Conservation (phyloP, 2,113 vertebrate genomes). For the Oxyura jamaicensis region DNA sequence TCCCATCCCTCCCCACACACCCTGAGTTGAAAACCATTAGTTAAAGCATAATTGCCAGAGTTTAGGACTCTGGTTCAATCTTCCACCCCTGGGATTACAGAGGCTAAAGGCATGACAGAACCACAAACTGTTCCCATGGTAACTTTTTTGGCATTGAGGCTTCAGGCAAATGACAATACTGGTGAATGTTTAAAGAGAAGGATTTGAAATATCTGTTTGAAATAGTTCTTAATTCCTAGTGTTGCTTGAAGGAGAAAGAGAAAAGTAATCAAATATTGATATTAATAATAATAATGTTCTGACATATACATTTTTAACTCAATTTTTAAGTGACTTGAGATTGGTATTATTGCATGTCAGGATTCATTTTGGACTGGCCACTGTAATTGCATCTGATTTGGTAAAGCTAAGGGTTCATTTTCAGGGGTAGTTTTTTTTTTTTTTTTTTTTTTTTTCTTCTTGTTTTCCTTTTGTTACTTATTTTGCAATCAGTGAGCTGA, state of each 20-base stretch:
- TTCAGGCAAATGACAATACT: conserved; percentile 23
- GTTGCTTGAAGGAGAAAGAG: not conserved
- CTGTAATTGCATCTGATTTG: not conserved
- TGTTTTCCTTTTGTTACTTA: not conserved
- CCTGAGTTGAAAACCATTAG: not conserved
- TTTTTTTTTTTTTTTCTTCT: not conserved
- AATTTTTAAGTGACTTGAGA: not conserved
- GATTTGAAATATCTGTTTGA: conserved; percentile 2
- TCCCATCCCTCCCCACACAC: not conserved
- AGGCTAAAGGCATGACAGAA: conserved; percentile 16
- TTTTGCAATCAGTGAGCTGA: not conserved
- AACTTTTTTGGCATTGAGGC: conserved; percentile 42
- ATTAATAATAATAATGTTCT: not conserved
- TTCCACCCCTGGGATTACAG: not conserved
- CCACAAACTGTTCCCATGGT: conserved; percentile 43
- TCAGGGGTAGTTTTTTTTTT: not conserved
- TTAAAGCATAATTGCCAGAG: not conserved
- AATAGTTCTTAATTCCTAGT: not conserved
- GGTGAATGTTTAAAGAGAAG: conserved; percentile 13
- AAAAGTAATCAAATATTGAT: not conserved
- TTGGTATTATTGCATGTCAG: not conserved
- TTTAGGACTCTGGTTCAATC: not conserved
- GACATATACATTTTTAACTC: not conserved
- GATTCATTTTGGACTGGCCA: not conserved
- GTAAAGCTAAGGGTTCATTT: not conserved